Percentiles rank a stretch among this genome's conserved stretches.
These are phyloP conservation scores for Caenorhabditis brenneri DNA, from an alignment of 1,140 invertebrate species.

Conservation along the genomic window DNA sequence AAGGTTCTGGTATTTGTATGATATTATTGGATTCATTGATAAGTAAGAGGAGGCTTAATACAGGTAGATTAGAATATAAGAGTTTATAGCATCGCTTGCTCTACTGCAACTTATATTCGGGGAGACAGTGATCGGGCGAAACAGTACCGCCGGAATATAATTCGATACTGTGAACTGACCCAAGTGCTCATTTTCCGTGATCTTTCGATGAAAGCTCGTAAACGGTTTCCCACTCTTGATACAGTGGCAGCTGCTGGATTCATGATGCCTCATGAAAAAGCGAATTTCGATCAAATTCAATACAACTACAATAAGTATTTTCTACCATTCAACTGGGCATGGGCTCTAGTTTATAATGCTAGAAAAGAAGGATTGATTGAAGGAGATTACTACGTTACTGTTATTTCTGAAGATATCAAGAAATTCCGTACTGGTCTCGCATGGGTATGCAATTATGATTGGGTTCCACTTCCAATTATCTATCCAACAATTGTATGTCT, in stretches of 20 bases:
- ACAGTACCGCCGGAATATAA: slow-evolving; percentile 43
- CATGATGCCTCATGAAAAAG: slow-evolving; percentile 56
- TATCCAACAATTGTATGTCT: slow-evolving; percentile 55
- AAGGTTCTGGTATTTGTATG: slow-evolving; percentile 51
- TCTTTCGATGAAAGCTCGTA: slow-evolving; percentile 49
- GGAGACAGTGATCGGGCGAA: slow-evolving; percentile 36
- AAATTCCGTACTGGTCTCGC: slow-evolving; percentile 51
- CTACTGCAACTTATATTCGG: slow-evolving; percentile 45
- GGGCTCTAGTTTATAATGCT: slow-evolving; percentile 48
- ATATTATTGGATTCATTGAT: slow-evolving; percentile 53
- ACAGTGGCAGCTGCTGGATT: slow-evolving; percentile 50
- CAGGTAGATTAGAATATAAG: neutral
- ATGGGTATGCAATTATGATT: slow-evolving; percentile 55
- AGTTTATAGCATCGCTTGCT: slow-evolving; percentile 46
- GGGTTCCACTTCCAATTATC: slow-evolving; percentile 52
- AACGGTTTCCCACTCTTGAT: slow-evolving; percentile 53
- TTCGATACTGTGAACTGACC: slow-evolving; percentile 44
- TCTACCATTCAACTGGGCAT: slow-evolving; percentile 54
- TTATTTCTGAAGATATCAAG: slow-evolving; percentile 49
- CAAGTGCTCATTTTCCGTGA: slow-evolving; percentile 53
- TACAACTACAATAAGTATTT: slow-evolving; percentile 54
- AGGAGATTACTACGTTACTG: slow-evolving; percentile 49
- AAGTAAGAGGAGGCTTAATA: slow-evolving; percentile 2
- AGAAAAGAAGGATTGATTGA: slow-evolving; percentile 53
- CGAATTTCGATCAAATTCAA: slow-evolving; percentile 51